These are phyloP conservation scores for Drosophila sucinea DNA, from an alignment of 1,140 invertebrate species.

Conservation along the genomic window DNA sequence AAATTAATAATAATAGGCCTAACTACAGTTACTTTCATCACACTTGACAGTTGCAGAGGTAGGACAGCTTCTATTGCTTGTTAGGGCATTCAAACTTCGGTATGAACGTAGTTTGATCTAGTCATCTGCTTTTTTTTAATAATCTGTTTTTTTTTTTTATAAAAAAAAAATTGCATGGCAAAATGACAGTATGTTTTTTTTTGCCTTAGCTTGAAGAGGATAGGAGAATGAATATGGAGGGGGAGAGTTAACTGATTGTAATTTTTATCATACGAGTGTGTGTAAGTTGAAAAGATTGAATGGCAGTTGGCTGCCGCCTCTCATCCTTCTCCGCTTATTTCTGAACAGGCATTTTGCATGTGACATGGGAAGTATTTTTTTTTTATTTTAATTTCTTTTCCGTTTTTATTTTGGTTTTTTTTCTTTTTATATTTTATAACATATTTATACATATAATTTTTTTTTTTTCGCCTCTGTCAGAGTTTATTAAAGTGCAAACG, in stretches of 20 bases:
- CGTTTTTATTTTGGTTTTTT: neutral
- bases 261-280: constrained; percentile 28
- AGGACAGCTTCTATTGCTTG: neutral
- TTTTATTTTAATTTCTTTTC: constrained; percentile 8
- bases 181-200: constrained; percentile 23
- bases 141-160: constrained; percentile 21
- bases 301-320: constrained; percentile 13
- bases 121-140: neutral
- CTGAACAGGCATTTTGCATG: constrained; percentile 40
- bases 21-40: no score
- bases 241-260: constrained; percentile 11
- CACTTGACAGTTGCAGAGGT: no score
- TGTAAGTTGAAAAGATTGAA: constrained; percentile 22
- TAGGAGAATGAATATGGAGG: neutral
- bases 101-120: neutral
- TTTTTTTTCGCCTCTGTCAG: neutral
- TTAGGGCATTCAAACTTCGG: neutral
- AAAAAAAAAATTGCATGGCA: constrained; percentile 20
- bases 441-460: constrained; percentile 9
- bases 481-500: constrained; percentile 47
- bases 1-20: no score
- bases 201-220: neutral
- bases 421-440: neutral
- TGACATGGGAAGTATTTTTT: constrained; percentile 36
- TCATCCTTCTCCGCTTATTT: neutral